These are phyloP conservation scores for Rhinolophus sinicus DNA, from an alignment of 2,113 vertebrate genomes.

Conservation along the genomic window DNA sequence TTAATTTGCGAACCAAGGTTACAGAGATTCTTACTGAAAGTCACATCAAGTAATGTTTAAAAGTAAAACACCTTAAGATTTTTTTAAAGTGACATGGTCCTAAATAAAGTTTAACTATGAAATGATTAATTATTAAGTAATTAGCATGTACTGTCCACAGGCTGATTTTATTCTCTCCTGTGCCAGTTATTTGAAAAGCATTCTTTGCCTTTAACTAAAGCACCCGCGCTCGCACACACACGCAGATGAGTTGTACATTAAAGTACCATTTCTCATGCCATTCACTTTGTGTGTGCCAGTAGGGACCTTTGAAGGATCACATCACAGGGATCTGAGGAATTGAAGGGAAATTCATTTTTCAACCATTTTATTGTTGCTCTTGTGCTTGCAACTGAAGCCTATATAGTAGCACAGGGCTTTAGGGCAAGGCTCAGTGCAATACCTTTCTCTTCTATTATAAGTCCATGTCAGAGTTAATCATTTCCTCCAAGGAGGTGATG, in stretches of 20 bases:
- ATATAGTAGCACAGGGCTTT: not conserved
- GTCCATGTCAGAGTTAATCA: conserved; percentile 77
- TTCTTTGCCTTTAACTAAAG: conserved; percentile 11
- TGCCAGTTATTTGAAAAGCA: conserved; percentile 20
- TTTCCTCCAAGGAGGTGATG: conserved; percentile 75
- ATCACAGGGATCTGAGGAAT: not conserved
- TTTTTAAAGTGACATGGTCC: not conserved
- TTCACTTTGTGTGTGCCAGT: not conserved
- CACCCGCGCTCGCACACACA: fast-evolving
- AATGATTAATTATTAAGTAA: conserved; percentile 50
- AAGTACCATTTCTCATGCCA: not conserved
- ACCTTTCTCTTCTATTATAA: conserved; percentile 66
- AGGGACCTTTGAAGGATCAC: not conserved
- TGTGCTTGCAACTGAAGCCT: not conserved
- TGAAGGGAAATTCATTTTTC: conserved; percentile 59
- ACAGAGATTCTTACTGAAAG: conserved; percentile 56
- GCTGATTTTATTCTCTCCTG: not conserved
- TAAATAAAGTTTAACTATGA: conserved; percentile 48
- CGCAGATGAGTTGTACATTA: not conserved
- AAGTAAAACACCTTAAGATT: conserved; percentile 36
- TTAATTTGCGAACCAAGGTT: conserved; percentile 52
- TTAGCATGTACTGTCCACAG: not conserved
- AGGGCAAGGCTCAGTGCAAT: conserved; percentile 31
- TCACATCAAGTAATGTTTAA: conserved; percentile 41
- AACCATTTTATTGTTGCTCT: conserved; percentile 41